These are phyloP conservation scores for Eustalomyia histrio DNA, from an alignment of 2,888 invertebrate species.

Conservation along the genomic window DNA sequence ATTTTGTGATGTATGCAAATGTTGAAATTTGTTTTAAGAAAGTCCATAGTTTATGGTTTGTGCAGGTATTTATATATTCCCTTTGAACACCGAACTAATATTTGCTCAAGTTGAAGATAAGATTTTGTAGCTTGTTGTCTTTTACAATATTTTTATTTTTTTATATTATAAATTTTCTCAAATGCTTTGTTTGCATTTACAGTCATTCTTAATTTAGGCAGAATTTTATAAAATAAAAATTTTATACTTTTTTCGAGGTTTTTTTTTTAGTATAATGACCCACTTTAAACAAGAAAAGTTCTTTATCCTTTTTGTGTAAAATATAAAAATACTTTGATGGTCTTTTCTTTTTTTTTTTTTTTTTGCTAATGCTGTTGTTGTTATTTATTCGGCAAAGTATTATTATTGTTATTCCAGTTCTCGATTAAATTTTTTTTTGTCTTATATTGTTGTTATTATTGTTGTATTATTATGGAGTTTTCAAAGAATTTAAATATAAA, in stretches of 20 bases:
- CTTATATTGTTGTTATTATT: conserved; percentile 42
- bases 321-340: conserved; percentile 15
- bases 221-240: conserved; percentile 33
- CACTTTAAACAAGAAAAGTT: conserved; percentile 36
- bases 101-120: conserved; percentile 58
- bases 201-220: conserved; percentile 13
- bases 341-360: no score
- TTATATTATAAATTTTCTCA: conserved; percentile 26
- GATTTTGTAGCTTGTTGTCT: conserved; percentile 28
- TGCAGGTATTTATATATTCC: conserved; percentile 63
- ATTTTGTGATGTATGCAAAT: conserved; percentile 51
- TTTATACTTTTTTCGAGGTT: background rate
- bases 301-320: conserved; percentile 49
- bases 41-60: conserved; percentile 48
- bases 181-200: conserved; percentile 53
- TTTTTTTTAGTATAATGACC: conserved; percentile 37
- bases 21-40: conserved; percentile 46
- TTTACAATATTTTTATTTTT: conserved; percentile 39
- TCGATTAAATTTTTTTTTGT: background rate
- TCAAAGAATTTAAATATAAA: conserved; percentile 24
- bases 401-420: conserved; percentile 24
- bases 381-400: conserved; percentile 28
- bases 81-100: conserved; percentile 61
- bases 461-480: conserved; percentile 33
- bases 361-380: conserved; percentile 22